Evolutionary conservation across 2,888 invertebrate genomes (phyloP).

Genomic region (Prostheceraeus crozeri): DNA sequence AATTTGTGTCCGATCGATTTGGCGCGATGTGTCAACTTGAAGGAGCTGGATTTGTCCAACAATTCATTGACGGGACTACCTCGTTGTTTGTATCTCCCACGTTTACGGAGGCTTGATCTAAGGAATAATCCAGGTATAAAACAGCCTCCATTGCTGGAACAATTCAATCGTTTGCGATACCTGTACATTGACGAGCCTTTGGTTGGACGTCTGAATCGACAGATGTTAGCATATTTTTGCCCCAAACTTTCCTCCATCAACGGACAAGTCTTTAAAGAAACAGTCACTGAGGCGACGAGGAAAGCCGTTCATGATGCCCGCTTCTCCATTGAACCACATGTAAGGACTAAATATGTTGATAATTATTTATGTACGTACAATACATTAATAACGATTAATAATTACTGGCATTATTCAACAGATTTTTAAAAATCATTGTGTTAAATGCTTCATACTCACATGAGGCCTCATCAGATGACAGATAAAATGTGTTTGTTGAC

Average conservation of each 20-base stretch:
- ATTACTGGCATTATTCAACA: too few species aligned
- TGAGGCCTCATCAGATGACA: too few species aligned
- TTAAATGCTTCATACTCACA: too few species aligned
- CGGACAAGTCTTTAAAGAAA: slow-evolving; percentile 33
- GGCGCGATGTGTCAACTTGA: slow-evolving; percentile 37
- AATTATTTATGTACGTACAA: not conserved
- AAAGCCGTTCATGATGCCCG: slow-evolving; percentile 31
- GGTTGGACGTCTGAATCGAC: slow-evolving; percentile 29
- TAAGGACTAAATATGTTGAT: slow-evolving; percentile 12
- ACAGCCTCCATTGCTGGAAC: slow-evolving; percentile 35
- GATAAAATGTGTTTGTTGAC: too few species aligned
- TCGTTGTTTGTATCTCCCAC: slow-evolving; percentile 34
- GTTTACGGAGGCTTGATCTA: slow-evolving; percentile 6
- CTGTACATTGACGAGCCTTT: slow-evolving; percentile 34
- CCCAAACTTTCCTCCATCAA: slow-evolving; percentile 36
- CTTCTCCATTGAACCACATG: slow-evolving; percentile 31
- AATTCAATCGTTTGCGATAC: slow-evolving; percentile 28
- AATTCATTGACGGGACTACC: slow-evolving; percentile 30
- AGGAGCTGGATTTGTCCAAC: slow-evolving; percentile 31
- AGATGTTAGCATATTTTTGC: slow-evolving; percentile 38
- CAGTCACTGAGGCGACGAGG: slow-evolving; percentile 11
- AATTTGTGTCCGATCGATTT: slow-evolving; percentile 33
- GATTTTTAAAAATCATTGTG: too few species aligned
- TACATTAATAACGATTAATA: too few species aligned
- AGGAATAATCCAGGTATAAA: not conserved